Conservation (phyloP, 2,797 vertebrate genomes). For the Crypturellus tataupa region DNA sequence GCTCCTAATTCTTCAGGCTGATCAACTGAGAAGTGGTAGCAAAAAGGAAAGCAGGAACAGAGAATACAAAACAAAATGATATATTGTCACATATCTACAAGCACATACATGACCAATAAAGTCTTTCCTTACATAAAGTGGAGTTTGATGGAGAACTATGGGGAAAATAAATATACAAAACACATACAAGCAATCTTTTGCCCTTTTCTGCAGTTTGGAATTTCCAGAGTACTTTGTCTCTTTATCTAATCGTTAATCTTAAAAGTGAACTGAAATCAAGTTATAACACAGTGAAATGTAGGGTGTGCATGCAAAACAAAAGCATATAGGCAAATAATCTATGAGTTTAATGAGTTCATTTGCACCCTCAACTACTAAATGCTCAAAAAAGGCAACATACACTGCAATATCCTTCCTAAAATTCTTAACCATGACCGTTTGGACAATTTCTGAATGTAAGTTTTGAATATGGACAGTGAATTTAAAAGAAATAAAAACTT, state of each 20-base stretch:
- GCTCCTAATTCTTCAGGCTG: slow-evolving; percentile 90
- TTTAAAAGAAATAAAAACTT: neutral
- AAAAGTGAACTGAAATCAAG: neutral
- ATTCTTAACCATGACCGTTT: neutral
- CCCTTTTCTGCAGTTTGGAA: neutral
- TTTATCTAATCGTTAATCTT: neutral
- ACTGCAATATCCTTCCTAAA: neutral
- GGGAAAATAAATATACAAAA: neutral
- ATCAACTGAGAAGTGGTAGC: slow-evolving; percentile 79
- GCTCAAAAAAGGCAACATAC: neutral
- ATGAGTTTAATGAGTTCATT: neutral
- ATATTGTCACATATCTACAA: neutral
- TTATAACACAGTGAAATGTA: too few relatives aligned
- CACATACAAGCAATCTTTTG: fast-evolving
- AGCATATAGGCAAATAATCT: neutral
- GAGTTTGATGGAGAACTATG: neutral
- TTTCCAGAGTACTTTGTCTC: neutral
- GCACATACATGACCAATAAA: neutral
- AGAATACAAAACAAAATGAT: neutral
- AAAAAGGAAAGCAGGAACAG: neutral
- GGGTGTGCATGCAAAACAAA: too few relatives aligned
- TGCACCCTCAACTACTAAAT: neutral
- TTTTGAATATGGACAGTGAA: neutral
- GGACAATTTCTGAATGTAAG: fast-evolving
- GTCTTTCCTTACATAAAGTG: neutral